Conservation (phyloP, 1,140 invertebrate species). For the Drosophila pruinosa region DNA sequence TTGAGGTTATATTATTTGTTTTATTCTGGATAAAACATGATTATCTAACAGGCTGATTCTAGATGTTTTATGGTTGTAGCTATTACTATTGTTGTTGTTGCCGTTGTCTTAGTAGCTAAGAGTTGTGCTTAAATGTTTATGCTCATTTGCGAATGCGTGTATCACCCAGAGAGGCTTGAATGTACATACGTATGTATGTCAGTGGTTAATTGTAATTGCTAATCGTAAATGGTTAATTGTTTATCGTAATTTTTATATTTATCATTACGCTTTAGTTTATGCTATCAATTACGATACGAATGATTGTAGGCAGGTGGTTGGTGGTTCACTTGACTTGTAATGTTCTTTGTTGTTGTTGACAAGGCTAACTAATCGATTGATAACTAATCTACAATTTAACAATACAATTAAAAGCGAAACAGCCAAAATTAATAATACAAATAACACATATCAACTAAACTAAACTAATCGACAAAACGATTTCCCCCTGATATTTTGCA, state of each 20-base stretch:
- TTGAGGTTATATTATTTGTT: neutral
- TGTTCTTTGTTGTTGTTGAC: conserved; percentile 38
- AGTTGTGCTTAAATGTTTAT: conserved; percentile 55
- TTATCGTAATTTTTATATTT: conserved; percentile 30
- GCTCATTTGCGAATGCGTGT: conserved; percentile 24
- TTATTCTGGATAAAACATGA: conserved; percentile 11
- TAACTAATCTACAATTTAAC: conserved; percentile 36
- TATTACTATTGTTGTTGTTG: conserved; percentile 11
- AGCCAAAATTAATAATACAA: conserved; percentile 23
- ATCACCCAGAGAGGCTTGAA: conserved; percentile 47
- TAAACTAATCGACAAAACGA: neutral
- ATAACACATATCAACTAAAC: conserved; percentile 30
- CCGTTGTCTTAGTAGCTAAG: conserved; percentile 44
- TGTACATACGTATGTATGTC: conserved; percentile 29
- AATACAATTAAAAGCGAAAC: conserved; percentile 48
- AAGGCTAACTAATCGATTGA: conserved; percentile 54
- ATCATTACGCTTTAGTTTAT: conserved; percentile 29
- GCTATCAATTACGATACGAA: conserved; percentile 67
- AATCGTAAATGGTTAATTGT: too few relatives aligned
- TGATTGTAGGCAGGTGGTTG: conserved; percentile 81
- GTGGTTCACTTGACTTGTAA: conserved; percentile 74
- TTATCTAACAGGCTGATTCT: neutral
- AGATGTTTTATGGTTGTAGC: neutral
- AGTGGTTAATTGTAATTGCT: conserved; percentile 30
- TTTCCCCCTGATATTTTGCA: neutral